Base-by-base conservation (phyloP, 2,888 invertebrate species). In the Ectobius pallidus region DNA sequence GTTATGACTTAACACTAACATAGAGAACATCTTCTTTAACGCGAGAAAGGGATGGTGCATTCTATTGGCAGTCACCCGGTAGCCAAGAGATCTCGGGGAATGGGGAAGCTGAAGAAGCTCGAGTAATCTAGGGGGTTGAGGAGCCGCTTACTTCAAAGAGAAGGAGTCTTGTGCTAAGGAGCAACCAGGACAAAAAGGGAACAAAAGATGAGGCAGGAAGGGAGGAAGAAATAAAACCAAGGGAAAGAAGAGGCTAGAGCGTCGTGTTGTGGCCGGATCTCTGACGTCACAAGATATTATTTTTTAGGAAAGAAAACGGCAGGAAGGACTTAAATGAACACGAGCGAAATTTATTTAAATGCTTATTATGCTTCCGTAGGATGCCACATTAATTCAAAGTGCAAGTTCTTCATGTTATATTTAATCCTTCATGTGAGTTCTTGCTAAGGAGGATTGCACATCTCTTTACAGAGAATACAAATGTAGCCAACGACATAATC, bases 121-220 rank as follows among this genome's bases (percentile, higher is more conserved):
- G 11, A 65, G 65, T 42, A 65, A 65, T 65, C 65, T 65, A 44
- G 65, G 42, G n/a, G 65, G 42, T 16, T 44, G 27, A 46, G 65
- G 44, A 39, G 25, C 65, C 39, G 27, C 65, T 44, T 46, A 46
- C 65, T 65, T 65, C 65, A 65, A 65, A 65, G 65, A 27, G 44
- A 46, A 65, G 16, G 30, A 61, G 39, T 44, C 42, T 65, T 65
- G 32, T 44, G 44, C 42, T 25, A 65, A 65, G 65, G 65, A 44
- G 46, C 44, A 42, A 44, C 22, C 6, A 18, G 65, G 0, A 44
- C 46, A 65, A 65, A 65, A 44, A 65, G 61, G 25, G 46, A 44
- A 42, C 65, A 65, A 65, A 32, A 27, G 65, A n/a, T 46, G 25
- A 65, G 30, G 46, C 20, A 16, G 44, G n/a, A 27, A 44, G 30